Base-by-base conservation (phyloP, 2,113 vertebrate species). In the Steatornis caripensis region DNA sequence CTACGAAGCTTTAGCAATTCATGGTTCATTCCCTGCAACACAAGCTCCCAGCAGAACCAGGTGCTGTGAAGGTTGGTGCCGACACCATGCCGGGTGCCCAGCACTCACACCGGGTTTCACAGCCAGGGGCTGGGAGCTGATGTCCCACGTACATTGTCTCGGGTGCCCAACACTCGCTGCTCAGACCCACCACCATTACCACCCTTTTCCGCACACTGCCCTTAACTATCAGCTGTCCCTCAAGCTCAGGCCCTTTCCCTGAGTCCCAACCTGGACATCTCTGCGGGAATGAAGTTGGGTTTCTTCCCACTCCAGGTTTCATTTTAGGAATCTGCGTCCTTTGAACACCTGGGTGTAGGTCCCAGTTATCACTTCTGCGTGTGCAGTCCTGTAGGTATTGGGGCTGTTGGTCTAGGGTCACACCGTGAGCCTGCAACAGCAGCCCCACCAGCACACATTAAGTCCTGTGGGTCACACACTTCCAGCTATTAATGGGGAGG, bases 141-240 rank as follows among this genome's bases (percentile, higher is more conserved):
- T 9, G 6, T 68, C 72, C 48, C 4, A 20, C 15, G 18, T n/a
- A 34, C 0, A 0, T 39, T 45, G 36, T 21, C 12, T 60, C 0
- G 0, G 15, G 14, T 57, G 34, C 61, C 29, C 54, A 57, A 34
- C 9, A 9, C 6, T 55, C 54, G 48, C 54, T 84, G 89, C 43
- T 84, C 26, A 58, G 30, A 53, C 49, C 43, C 12, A 29, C 11
- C 45, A 54, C 64, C 43, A 34, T 20, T n/a, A 21, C 17, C 17
- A 9, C 30, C 34, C 7, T 84, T 61, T 57, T 75, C 36, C 20
- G 78, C 71, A 45, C 20, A 10, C 20, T 49, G 65, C 10, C 71
- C 15, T 66, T n/a, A 72, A 27, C n/a, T 60, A 24, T 21, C 15
- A 45, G 36, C 43, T 46, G 29, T 62, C 66, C 36, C 3, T 26